phyloP scores from a whole-genome alignment of 2,797 vertebrate genomes.

The Pseudochirops cupreus region DNA sequence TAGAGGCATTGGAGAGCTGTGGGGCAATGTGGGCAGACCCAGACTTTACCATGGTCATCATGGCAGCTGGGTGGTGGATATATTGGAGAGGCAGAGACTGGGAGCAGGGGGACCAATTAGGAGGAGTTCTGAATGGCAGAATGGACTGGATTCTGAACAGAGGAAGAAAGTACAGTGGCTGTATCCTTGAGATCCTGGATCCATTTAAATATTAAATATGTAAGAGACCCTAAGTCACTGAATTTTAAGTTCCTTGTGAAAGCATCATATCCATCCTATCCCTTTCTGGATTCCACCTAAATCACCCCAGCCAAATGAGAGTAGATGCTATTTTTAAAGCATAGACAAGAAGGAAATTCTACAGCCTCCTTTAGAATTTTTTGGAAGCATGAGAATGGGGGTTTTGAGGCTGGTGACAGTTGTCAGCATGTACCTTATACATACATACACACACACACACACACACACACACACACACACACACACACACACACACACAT shows the following conservation, averaged over 20 bases:
- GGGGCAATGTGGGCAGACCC: background rate
- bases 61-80: background rate
- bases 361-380: slow-evolving; percentile 33
- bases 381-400: slow-evolving; percentile 48
- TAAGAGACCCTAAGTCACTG: slow-evolving; percentile 14
- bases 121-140: background rate
- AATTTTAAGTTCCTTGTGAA: slow-evolving; percentile 10
- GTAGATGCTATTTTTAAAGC: slow-evolving; percentile 32
- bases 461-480: too few relatives aligned
- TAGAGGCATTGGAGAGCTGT: background rate
- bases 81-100: background rate
- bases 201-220: background rate
- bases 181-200: background rate
- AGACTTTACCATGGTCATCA: background rate
- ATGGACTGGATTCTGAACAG: background rate
- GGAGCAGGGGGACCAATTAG: background rate
- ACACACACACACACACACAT: too few relatives aligned
- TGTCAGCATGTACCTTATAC: slow-evolving; percentile 57
- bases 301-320: slow-evolving; percentile 30
- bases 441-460: too few relatives aligned
- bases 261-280: slow-evolving; percentile 47
- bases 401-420: slow-evolving; percentile 8
- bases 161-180: background rate
- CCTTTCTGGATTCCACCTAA: slow-evolving; percentile 39
- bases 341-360: slow-evolving; percentile 33